These are phyloP conservation scores for Drosophila anomalata DNA, from an alignment of 2,888 invertebrate species.

Conservation along the genomic window DNA sequence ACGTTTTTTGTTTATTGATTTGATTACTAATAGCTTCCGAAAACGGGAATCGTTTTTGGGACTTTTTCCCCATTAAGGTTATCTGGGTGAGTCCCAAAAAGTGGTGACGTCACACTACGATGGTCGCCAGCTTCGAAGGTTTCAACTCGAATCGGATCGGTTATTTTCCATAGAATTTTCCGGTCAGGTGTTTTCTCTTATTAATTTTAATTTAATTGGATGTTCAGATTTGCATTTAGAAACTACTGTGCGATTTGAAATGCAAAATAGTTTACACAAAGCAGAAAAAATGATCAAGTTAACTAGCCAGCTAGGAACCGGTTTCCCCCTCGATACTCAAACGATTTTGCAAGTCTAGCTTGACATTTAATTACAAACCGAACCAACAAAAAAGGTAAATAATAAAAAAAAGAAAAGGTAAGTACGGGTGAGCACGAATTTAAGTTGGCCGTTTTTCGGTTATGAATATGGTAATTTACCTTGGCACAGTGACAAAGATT, in stretches of 20 bases:
- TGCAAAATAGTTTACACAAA: conserved; percentile 50
- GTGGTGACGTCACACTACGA: conserved; percentile 51
- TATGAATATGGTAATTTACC: conserved; percentile 82
- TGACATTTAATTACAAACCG: conserved; percentile 50
- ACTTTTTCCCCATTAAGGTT: conserved; percentile 13
- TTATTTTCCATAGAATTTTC: conserved; percentile 23
- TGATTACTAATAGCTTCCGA: conserved; percentile 39
- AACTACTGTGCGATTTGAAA: conserved; percentile 52
- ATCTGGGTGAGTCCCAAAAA: conserved; percentile 40
- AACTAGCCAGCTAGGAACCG: conserved; percentile 54
- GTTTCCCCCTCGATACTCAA: conserved; percentile 49
- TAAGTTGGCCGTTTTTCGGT: conserved; percentile 15
- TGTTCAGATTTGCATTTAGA: conserved; percentile 57
- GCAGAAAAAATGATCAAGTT: conserved; percentile 22
- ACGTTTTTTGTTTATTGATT: conserved; percentile 15
- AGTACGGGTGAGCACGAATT: conserved; percentile 27
- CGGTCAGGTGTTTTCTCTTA: conserved; percentile 36
- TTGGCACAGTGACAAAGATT: conserved; percentile 88
- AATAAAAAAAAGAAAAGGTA: conserved; percentile 37
- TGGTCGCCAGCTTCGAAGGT: conserved; percentile 9
- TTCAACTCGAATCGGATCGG: conserved; percentile 3
- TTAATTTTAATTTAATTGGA: conserved; percentile 39
- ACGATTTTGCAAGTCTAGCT: conserved; percentile 66
- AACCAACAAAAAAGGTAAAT: conserved; percentile 44
- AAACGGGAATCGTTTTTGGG: conserved; percentile 13